Percentiles rank a stretch among this genome's conserved stretches.
These are phyloP conservation scores for Rhodeus uyekii DNA, from an alignment of 2,797 vertebrate genomes.

Conservation along the genomic window DNA sequence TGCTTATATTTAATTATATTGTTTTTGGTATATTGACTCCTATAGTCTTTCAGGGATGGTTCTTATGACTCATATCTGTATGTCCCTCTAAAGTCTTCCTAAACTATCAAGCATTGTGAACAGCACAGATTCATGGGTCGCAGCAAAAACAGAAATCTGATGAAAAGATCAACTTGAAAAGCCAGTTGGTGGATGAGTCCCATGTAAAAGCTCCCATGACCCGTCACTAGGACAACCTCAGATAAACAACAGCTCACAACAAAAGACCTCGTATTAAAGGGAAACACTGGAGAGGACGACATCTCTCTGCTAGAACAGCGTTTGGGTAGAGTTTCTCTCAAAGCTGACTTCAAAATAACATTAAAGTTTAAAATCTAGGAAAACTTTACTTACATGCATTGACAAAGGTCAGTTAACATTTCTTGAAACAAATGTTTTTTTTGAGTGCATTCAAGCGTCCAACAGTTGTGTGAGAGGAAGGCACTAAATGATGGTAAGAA, in stretches of 20 bases:
- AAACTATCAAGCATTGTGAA: not conserved
- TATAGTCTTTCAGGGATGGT: not conserved
- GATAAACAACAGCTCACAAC: slow-evolving; percentile 35
- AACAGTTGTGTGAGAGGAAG: not conserved
- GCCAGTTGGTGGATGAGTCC: not conserved
- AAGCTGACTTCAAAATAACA: not conserved
- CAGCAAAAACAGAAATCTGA: no score
- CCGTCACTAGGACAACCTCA: slow-evolving; percentile 44
- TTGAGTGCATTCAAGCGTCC: not conserved
- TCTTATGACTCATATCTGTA: not conserved
- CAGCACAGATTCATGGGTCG: not conserved
- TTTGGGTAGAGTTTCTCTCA: not conserved
- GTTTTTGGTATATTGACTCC: not conserved
- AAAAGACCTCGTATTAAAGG: not conserved
- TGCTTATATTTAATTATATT: not conserved
- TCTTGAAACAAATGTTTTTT: not conserved
- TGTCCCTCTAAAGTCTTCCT: not conserved
- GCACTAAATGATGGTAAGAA: slow-evolving; percentile 15
- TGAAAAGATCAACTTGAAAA: slow-evolving; percentile 19
- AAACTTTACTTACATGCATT: not conserved
- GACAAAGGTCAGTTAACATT: not conserved
- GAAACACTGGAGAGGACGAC: not conserved
- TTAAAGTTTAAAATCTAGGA: not conserved
- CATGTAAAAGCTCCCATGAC: not conserved
- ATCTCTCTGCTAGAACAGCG: slow-evolving; percentile 4